Conservation (phyloP, 2,797 vertebrate species). For the Rousettus madagascariensis region DNA sequence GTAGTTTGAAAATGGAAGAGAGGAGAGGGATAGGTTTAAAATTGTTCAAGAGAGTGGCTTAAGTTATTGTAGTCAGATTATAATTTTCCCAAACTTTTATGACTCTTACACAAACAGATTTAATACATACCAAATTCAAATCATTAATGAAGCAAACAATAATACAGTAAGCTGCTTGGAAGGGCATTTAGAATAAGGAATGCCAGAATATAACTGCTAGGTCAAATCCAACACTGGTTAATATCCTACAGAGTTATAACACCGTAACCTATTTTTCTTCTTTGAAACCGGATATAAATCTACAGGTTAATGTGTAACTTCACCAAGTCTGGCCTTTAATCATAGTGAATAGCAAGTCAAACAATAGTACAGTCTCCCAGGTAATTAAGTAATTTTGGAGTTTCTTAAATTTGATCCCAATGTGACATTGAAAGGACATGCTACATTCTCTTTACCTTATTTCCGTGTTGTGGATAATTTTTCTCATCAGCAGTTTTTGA, state of each 20-base stretch:
- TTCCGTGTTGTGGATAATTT: background rate
- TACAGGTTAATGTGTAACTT: constrained; percentile 30
- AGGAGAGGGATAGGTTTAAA: background rate
- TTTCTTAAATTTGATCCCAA: background rate
- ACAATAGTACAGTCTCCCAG: background rate
- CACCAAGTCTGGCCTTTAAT: background rate
- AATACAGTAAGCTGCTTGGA: background rate
- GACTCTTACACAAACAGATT: background rate
- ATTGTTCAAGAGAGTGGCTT: background rate
- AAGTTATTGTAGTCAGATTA: background rate
- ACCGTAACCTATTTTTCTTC: background rate
- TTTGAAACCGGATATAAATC: background rate
- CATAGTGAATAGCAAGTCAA: background rate
- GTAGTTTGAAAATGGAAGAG: background rate
- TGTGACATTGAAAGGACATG: background rate
- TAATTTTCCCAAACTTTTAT: background rate
- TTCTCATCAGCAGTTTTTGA: background rate
- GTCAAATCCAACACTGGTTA: background rate
- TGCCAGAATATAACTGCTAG: background rate
- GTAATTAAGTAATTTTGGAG: background rate
- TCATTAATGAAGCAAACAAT: background rate
- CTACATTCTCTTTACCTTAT: background rate
- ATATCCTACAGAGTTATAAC: background rate
- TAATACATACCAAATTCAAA: background rate
- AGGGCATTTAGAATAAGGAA: background rate